Base-by-base conservation (phyloP, 2,113 vertebrate genomes). In the Eolophus roseicapilla region DNA sequence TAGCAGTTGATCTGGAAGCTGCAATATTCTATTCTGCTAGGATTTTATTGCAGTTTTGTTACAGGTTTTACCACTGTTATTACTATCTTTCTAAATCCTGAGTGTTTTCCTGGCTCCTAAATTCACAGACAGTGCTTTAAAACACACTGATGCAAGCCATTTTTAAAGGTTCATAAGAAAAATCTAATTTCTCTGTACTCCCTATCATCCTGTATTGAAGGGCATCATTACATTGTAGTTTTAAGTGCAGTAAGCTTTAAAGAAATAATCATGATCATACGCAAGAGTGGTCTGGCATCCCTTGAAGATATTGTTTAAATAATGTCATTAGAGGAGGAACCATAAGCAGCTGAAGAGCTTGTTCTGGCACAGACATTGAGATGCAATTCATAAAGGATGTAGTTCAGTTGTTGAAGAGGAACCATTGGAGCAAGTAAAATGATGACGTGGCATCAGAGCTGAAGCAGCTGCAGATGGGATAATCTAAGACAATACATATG, bases 401-500 rank as follows among this genome's bases (percentile, higher is more conserved):
- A 86, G 68, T 68, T 68, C 37, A 55, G 73, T 31, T 87, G 33
- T 41, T 64, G 65, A 84, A 82, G 73, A 84, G 37, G 35, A 92
- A 41, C 12, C 18, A 67, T 1, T 69, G 52, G 25, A 92, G 52
- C 35, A 49, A 28, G 27, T 16, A 64, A 82, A 90, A 84, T 31
- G 59, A 59, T 90, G 86, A 86, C 0, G 5, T 43, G 37, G 37
- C 52, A 84, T 71, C 82, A 81, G 63, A 86, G 37, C 81, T 62
- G 75, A 85, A 78, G 49, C 47, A 88, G 75, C 80, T 91, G 55
- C 55, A 78, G 55, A 86, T 81, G 64, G 60, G 16, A 60, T 88
- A 90, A 85, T 91, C 60, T 65, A 88, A 88, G 33, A 88, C 49
- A 88, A 91, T 65, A 65, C 12, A 65, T 60, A 68, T 44, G 53